Conservation (phyloP, 1,140 invertebrate genomes). For the Pemphigus obesinymphae region DNA sequence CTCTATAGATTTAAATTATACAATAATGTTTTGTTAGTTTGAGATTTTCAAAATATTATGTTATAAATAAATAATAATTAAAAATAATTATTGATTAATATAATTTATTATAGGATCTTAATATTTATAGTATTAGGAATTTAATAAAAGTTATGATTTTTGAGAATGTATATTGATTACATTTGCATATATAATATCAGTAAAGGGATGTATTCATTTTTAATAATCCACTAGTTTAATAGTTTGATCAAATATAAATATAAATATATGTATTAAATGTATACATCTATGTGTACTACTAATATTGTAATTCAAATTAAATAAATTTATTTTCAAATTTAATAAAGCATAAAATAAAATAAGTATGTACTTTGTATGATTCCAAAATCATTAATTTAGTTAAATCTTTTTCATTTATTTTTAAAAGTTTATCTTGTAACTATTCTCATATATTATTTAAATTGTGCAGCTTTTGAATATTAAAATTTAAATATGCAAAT, state of each 20-base stretch:
- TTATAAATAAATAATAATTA: not conserved
- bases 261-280: no score
- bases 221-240: no score
- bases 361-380: not conserved
- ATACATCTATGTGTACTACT: no score
- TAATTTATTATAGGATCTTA: no score
- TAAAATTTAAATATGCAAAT: not conserved
- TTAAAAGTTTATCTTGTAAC: not conserved
- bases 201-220: no score
- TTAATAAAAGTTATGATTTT: no score
- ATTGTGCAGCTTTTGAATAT: not conserved
- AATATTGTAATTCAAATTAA: not conserved
- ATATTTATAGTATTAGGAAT: no score
- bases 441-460: not conserved
- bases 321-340: not conserved
- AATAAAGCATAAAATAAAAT: not conserved
- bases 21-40: not conserved
- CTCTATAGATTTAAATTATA: not conserved
- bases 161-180: no score
- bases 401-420: not conserved
- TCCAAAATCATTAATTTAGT: not conserved
- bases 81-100: not conserved
- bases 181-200: no score
- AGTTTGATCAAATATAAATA: no score
- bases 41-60: not conserved